A percentile compares a stretch with the other conserved stretches of the same genome.
Evolutionary conservation across 2,888 invertebrate species (phyloP).

Genomic region (Syritta pipiens): DNA sequence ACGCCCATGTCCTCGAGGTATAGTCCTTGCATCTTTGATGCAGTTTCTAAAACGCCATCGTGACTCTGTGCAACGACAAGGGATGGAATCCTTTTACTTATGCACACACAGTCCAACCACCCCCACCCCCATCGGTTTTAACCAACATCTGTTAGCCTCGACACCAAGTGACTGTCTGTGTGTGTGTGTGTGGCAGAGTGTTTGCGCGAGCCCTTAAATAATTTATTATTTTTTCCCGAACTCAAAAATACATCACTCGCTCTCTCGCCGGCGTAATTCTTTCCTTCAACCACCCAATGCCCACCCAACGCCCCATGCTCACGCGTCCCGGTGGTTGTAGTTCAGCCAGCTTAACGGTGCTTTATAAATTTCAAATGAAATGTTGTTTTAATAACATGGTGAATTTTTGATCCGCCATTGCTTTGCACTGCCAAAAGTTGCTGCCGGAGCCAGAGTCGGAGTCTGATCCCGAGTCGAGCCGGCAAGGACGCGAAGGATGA

Average conservation of each 20-base stretch:
- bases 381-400: conserved; percentile 69
- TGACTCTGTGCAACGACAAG: conserved; percentile 9
- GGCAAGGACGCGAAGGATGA: too few species aligned
- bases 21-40: conserved; percentile 65
- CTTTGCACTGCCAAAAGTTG: conserved; percentile 7
- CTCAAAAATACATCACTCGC: conserved; percentile 52
- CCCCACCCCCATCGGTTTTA: conserved; percentile 34
- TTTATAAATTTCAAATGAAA: conserved; percentile 69
- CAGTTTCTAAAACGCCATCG: conserved; percentile 55
- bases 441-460: too few species aligned
- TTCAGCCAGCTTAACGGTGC: conserved; percentile 61
- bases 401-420: conserved; percentile 59
- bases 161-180: background rate
- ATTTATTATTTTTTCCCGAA: conserved; percentile 53
- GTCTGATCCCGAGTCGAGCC: too few species aligned
- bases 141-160: conserved; percentile 55
- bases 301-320: background rate
- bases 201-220: conserved; percentile 45
- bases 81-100: conserved; percentile 45
- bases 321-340: conserved; percentile 7
- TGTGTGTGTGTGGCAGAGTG: conserved; percentile 8
- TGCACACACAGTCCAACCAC: background rate
- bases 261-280: conserved; percentile 38
- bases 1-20: conserved; percentile 49
- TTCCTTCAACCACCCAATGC: conserved; percentile 13